These are phyloP conservation scores for Falco berigora DNA, from an alignment of 2,797 vertebrate genomes.

Conservation along the genomic window DNA sequence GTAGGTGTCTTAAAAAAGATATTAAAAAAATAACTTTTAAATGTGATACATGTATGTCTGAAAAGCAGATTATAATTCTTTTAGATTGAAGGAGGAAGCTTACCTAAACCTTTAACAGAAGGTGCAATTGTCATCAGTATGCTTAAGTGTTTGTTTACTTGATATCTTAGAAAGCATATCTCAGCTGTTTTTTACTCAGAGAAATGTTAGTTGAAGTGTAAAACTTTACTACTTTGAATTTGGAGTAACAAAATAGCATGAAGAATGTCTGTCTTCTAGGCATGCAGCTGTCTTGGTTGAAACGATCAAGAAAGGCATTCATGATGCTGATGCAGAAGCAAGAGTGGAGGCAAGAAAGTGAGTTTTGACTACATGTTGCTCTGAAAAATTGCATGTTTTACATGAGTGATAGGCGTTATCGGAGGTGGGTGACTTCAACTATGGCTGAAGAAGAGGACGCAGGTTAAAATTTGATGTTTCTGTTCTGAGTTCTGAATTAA, in stretches of 20 bases:
- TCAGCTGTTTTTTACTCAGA: background rate
- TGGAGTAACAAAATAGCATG: background rate
- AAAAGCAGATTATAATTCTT: background rate
- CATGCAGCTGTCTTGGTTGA: constrained; percentile 92
- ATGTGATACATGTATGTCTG: background rate
- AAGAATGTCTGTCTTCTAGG: constrained; percentile 71
- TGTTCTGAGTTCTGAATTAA: background rate
- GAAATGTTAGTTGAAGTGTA: background rate
- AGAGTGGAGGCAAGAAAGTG: constrained; percentile 97
- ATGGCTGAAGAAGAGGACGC: background rate
- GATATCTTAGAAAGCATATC: background rate
- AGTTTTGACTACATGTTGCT: constrained; percentile 47
- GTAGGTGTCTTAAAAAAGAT: background rate
- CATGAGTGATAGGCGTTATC: background rate
- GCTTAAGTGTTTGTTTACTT: background rate
- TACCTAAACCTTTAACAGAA: background rate
- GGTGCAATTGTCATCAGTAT: background rate
- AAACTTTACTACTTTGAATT: background rate
- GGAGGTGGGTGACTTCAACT: background rate
- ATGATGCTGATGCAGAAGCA: constrained; percentile 94
- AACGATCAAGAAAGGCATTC: constrained; percentile 96
- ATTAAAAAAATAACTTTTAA: background rate
- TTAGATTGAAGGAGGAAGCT: background rate
- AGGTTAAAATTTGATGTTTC: background rate
- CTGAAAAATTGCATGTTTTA: background rate